Base-by-base conservation (phyloP, 2,888 invertebrate species). In the Melanophora roralis region DNA sequence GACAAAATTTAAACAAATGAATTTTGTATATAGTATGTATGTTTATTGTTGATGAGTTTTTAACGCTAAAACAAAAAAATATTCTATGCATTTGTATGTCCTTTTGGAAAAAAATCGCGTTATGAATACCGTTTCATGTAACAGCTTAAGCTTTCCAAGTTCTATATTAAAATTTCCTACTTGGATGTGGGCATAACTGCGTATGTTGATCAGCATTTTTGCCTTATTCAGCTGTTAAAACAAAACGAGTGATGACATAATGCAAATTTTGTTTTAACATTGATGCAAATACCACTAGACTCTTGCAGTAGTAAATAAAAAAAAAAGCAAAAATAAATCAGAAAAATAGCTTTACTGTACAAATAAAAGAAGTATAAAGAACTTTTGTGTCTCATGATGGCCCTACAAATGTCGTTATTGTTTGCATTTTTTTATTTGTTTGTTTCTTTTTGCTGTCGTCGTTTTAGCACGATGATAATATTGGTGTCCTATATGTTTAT, bases 331-430 rank as follows among this genome's bases (percentile, higher is more conserved):
- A 32, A 57, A 43, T 12, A 21, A 51, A 72, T 43, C 40, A 67
- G 23, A 14, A 65, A 74, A 71, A 71, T 65, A 62, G 72, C 65
- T 72, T 80, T 80, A 57, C 75, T 72, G 49, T 9, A 62, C 51
- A 76, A 80, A 80, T 76, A 78, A 73, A 68, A 40, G 8, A 53
- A 60, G 65, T 36, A 43, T 65, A 49, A 74, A 62, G 47, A 49
- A 47, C 59, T 57, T 80, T 72, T 76, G 67, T 76, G 68, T 76
- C 80, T 67, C 65, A 65, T 71, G 75, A 80, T 80, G 68, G 76
- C 68, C 72, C 64, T 76, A 72, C 80, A 76, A 80, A 76, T 76
- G 76, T 68, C 72, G 23, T 71, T 76, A 40, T 55, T 71, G 71
- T 77, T 77, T 69, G 36, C 64, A 68, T 45, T 74, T 45, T 51